Conservation (phyloP, 2,113 vertebrate genomes). For the Melanocharis versteri region DNA sequence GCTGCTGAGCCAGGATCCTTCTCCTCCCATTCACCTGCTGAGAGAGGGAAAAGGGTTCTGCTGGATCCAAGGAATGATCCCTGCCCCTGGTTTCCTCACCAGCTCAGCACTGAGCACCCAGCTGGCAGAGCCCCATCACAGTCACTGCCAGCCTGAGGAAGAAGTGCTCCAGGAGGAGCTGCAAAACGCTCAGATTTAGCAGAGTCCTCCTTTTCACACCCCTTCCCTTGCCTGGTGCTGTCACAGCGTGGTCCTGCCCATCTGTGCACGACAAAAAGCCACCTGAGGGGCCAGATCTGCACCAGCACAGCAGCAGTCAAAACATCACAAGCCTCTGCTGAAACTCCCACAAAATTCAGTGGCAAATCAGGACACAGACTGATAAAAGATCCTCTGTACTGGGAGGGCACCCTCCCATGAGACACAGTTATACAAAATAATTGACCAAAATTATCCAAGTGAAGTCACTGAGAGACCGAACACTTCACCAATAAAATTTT, state of each 20-base stretch:
- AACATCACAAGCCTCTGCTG: not conserved
- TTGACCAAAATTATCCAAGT: not conserved
- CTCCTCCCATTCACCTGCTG: not conserved
- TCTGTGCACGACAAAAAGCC: not conserved
- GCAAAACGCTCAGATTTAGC: not conserved
- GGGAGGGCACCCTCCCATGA: not conserved
- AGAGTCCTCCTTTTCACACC: fast-evolving
- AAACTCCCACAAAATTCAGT: not conserved
- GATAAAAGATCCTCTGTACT: not conserved
- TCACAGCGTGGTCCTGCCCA: not conserved
- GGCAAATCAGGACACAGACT: not conserved
- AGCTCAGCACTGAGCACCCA: not conserved
- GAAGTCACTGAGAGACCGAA: not conserved
- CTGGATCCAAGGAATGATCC: not conserved
- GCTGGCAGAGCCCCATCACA: not conserved
- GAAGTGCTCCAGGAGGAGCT: not conserved
- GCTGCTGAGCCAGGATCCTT: not conserved
- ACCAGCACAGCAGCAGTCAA: not conserved
- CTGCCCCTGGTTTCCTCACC: not conserved
- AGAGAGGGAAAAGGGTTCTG: not conserved
- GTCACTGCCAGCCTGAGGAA: not conserved
- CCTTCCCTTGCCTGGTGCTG: not conserved
- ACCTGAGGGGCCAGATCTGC: not conserved
- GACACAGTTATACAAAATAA: not conserved
- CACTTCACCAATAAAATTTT: not conserved